These are phyloP conservation scores for Euphonia xanthogaster DNA, from an alignment of 2,797 vertebrate genomes.

Conservation along the genomic window DNA sequence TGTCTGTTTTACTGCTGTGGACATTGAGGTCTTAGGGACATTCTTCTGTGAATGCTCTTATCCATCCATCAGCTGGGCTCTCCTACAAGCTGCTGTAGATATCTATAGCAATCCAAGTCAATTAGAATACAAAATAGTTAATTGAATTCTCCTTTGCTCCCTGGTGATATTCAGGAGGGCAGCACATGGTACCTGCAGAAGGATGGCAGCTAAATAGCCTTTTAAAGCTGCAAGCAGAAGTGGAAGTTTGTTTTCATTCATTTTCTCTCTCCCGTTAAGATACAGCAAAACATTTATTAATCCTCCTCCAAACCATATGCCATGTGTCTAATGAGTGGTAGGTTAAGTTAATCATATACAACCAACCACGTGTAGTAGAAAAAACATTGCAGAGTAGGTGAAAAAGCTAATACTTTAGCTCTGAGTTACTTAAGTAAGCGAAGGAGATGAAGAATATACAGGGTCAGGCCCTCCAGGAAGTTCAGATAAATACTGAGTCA, in stretches of 20 bases:
- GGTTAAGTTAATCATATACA: conserved; percentile 71
- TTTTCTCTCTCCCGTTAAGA: conserved; percentile 68
- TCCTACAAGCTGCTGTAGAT: background rate
- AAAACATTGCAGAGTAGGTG: background rate
- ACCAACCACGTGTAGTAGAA: conserved; percentile 56
- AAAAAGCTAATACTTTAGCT: background rate
- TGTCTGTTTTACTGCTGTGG: background rate
- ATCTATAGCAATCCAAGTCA: background rate
- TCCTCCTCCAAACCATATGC: conserved; percentile 80
- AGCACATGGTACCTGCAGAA: conserved; percentile 56
- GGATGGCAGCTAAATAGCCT: conserved; percentile 67
- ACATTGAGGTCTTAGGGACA: background rate
- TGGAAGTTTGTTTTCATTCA: conserved; percentile 74
- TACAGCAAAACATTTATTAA: conserved; percentile 77
- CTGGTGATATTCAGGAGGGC: conserved; percentile 54
- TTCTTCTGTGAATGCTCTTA: background rate
- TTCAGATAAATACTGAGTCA: background rate
- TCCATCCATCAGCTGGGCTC: background rate
- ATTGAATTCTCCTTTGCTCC: conserved; percentile 35
- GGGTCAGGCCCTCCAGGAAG: background rate
- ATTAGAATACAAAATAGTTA: conserved; percentile 10
- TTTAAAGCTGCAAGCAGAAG: conserved; percentile 71
- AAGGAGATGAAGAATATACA: background rate
- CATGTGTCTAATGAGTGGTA: conserved; percentile 73
- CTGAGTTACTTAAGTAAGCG: background rate